phyloP scores from a whole-genome alignment of 1,140 invertebrate species.

The Leucophenga varia region DNA sequence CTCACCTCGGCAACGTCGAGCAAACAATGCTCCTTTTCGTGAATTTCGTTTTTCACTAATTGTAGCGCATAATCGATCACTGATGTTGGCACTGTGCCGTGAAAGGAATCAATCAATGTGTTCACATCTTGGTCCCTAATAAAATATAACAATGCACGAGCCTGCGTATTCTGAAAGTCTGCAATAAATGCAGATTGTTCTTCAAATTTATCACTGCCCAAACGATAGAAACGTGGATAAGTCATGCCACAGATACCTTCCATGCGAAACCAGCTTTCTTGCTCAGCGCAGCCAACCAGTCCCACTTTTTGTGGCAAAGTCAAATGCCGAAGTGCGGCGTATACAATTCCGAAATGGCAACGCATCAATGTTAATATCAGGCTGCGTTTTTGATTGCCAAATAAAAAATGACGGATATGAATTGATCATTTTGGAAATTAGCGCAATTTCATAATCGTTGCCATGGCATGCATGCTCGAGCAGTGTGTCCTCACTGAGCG shows the following conservation, averaged over 20 bases:
- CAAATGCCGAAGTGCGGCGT: slow-evolving; percentile 52
- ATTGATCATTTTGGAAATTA: slow-evolving; percentile 59
- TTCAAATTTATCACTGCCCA: slow-evolving; percentile 52
- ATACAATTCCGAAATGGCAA: slow-evolving; percentile 58
- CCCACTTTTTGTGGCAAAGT: slow-evolving; percentile 63
- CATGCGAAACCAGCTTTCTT: slow-evolving; percentile 61
- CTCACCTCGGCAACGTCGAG: too few species aligned
- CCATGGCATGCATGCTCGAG: slow-evolving; percentile 5
- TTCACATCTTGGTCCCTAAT: too few species aligned
- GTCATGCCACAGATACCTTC: slow-evolving; percentile 58
- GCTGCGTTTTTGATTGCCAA: slow-evolving; percentile 48
- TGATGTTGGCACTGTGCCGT: too few species aligned
- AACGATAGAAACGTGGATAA: slow-evolving; percentile 59
- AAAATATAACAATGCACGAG: slow-evolving; percentile 76
- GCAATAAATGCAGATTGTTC: slow-evolving; percentile 49
- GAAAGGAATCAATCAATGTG: too few species aligned
- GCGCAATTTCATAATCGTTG: slow-evolving; percentile 21
- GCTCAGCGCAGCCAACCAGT: slow-evolving; percentile 58
- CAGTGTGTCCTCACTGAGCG: slow-evolving; percentile 20
- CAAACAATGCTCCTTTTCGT: too few species aligned
- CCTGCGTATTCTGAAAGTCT: slow-evolving; percentile 72
- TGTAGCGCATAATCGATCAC: too few species aligned
- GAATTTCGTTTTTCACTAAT: too few species aligned
- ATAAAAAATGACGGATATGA: slow-evolving; percentile 59
- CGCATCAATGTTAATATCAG: slow-evolving; percentile 32